Conservation (phyloP, 2,797 vertebrate genomes). For the Eulemur coronatus region DNA sequence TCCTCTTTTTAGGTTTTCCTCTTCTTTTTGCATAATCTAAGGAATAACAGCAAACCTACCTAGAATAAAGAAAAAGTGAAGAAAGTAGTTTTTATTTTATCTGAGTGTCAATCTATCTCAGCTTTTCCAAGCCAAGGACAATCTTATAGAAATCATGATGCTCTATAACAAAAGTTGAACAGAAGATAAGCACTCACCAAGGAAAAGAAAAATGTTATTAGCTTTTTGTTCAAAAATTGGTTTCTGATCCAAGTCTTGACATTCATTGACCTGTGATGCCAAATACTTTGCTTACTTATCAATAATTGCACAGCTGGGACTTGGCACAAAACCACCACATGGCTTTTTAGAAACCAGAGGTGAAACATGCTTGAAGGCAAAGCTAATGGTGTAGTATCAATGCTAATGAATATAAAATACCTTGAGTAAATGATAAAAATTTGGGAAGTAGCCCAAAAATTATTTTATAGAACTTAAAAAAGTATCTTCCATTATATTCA, state of each 20-base stretch:
- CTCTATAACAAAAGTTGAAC: background rate
- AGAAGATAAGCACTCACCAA: conserved; percentile 19
- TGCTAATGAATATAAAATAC: background rate
- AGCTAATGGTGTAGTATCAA: background rate
- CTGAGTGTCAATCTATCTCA: background rate
- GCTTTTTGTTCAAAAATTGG: background rate
- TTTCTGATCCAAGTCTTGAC: conserved; percentile 29
- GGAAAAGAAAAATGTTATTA: conserved; percentile 26
- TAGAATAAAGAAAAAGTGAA: background rate
- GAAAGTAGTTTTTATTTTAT: background rate
- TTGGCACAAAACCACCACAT: background rate
- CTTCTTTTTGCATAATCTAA: background rate
- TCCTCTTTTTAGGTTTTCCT: conserved; percentile 34
- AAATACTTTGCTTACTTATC: background rate
- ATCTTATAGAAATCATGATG: conserved; percentile 17
- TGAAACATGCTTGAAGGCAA: background rate
- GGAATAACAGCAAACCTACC: background rate
- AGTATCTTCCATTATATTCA: background rate
- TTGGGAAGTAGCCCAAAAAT: background rate
- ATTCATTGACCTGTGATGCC: background rate
- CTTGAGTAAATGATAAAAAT: background rate
- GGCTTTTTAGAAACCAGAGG: conserved; percentile 39
- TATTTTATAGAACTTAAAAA: background rate
- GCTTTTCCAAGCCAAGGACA: background rate
- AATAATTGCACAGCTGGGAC: background rate